phyloP scores from a whole-genome alignment of 2,888 invertebrate species.

The Leptinotarsa juncta region DNA sequence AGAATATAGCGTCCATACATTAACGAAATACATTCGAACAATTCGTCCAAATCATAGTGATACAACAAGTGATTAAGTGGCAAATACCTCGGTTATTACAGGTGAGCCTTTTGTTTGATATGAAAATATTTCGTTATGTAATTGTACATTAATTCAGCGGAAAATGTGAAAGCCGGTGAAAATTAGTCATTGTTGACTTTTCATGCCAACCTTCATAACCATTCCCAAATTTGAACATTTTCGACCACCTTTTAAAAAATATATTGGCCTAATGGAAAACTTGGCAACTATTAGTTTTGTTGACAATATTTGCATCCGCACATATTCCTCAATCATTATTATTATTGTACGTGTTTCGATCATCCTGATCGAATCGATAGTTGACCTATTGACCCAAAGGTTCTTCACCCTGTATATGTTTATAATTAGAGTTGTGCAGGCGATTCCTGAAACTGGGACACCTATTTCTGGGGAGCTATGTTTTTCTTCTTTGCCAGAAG shows the following conservation, averaged over 20 bases:
- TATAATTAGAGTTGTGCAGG: conserved; percentile 25
- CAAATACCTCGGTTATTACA: not conserved
- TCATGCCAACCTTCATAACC: no score
- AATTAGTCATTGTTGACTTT: not conserved
- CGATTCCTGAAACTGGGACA: conserved; percentile 10
- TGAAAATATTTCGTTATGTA: not conserved
- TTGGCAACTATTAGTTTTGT: not conserved
- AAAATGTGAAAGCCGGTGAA: not conserved
- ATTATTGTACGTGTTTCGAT: conserved; percentile 1
- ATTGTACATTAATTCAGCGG: not conserved
- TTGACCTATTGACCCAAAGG: conserved; percentile 44
- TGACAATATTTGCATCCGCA: not conserved
- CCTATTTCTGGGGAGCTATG: not conserved
- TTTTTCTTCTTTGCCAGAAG: not conserved
- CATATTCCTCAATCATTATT: not conserved
- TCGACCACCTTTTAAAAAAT: not conserved
- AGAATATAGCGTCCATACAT: conserved; percentile 23
- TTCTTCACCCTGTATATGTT: conserved; percentile 34
- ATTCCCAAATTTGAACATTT: not conserved
- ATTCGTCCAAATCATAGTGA: not conserved
- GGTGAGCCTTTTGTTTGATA: conserved; percentile 2
- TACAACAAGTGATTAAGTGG: not conserved
- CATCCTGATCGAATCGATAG: conserved; percentile 38
- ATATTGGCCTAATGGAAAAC: not conserved
- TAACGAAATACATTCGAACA: conserved; percentile 10